Conservation (phyloP, 2,888 invertebrate species). For the Ferdinandea cuprea region DNA sequence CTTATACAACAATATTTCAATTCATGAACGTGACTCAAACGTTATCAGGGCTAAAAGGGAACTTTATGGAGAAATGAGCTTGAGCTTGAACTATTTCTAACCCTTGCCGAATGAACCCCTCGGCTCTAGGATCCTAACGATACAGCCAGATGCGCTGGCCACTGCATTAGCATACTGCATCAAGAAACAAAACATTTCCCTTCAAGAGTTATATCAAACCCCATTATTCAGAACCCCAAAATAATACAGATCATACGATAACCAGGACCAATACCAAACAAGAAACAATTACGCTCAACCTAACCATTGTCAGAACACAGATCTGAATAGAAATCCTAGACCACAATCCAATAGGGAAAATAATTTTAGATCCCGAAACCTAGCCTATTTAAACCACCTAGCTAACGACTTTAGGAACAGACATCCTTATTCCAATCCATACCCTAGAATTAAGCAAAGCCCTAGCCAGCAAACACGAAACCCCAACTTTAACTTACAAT, state of each 20-base stretch:
- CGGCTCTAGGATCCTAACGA: neutral
- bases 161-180: too few relatives aligned
- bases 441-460: too few relatives aligned
- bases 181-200: too few relatives aligned
- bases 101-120: neutral
- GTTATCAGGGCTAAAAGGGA: constrained; percentile 26
- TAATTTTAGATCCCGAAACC: neutral
- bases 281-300: too few relatives aligned
- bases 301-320: neutral
- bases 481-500: neutral
- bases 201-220: too few relatives aligned
- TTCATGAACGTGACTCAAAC: constrained; percentile 3
- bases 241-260: neutral
- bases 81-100: constrained; percentile 57
- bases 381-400: too few relatives aligned
- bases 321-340: neutral
- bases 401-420: neutral
- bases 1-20: neutral
- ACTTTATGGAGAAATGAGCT: constrained; percentile 6
- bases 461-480: too few relatives aligned
- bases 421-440: too few relatives aligned
- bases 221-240: neutral
- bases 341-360: neutral
- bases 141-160: neutral
- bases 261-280: neutral